Evolutionary conservation across 2,797 vertebrate genomes (phyloP).

Genomic region (Artibeus jamaicensis): DNA sequence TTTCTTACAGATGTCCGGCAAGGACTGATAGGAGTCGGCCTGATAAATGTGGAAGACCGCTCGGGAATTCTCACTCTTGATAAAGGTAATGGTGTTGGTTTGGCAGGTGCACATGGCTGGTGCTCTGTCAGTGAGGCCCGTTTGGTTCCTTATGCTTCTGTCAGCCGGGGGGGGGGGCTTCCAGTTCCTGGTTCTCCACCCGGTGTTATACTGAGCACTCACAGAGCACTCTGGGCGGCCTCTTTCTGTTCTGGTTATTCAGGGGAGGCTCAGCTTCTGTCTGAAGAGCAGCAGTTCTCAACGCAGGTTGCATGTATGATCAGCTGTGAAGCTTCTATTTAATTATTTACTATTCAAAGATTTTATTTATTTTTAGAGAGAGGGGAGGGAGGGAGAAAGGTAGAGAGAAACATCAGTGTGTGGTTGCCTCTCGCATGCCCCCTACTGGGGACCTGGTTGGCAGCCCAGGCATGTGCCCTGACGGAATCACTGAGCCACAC

Average conservation of each 20-base stretch:
- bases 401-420: not conserved
- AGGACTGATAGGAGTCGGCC: constrained; percentile 96
- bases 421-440: too few species aligned
- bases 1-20: constrained; percentile 90
- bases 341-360: not conserved
- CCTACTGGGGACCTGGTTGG: too few species aligned
- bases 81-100: constrained; percentile 88
- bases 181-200: not conserved
- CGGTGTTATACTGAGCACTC: not conserved
- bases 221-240: not conserved
- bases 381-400: too few species aligned
- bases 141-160: not conserved
- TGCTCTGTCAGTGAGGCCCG: not conserved
- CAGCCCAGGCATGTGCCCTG: too few species aligned
- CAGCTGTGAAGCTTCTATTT: not conserved
- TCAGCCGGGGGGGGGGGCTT: not conserved
- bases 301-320: not conserved
- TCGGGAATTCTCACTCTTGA: constrained; percentile 93
- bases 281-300: not conserved
- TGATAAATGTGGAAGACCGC: constrained; percentile 96
- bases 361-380: not conserved
- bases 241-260: not conserved
- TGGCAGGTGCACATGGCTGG: not conserved
- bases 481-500: not conserved
- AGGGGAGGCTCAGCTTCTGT: not conserved